These are phyloP conservation scores for Umimayanthus kanabou DNA, from an alignment of 92 coral and sea anemone species.

Conservation along the genomic window DNA sequence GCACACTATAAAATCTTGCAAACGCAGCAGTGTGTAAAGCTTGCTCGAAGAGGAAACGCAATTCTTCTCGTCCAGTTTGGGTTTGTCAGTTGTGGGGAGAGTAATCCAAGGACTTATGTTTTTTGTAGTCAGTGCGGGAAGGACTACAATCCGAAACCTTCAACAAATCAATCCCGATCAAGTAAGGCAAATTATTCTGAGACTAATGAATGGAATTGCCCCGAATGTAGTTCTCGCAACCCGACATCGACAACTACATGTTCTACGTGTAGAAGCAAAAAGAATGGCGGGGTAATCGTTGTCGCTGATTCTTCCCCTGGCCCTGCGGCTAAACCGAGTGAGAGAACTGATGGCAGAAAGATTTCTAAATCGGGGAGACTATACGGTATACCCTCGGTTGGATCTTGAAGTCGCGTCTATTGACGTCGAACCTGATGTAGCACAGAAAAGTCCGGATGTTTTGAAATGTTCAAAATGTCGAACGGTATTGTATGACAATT, in stretches of 20 bases:
- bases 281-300: conserved; percentile 19
- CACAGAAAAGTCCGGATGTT: conserved; percentile 72
- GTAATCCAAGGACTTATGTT: conserved; percentile 40
- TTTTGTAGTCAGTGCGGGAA: conserved; percentile 51
- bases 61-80: conserved; percentile 29
- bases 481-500: conserved; percentile 84
- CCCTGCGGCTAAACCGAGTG: conserved; percentile 18
- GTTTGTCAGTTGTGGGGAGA: conserved; percentile 44
- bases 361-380: conserved; percentile 36
- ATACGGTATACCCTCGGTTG: conserved; percentile 62
- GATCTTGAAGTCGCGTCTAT: conserved; percentile 52
- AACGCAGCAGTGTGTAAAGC: conserved; percentile 57
- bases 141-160: conserved; percentile 30
- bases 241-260: conserved; percentile 49
- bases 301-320: conserved; percentile 40
- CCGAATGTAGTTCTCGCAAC: conserved; percentile 73
- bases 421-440: conserved; percentile 65
- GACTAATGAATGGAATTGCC: conserved; percentile 73
- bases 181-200: neutral
- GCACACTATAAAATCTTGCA: conserved; percentile 70
- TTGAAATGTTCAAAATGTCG: conserved; percentile 91
- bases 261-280: conserved; percentile 65
- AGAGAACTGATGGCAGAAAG: conserved; percentile 7
- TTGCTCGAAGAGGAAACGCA: conserved; percentile 63
- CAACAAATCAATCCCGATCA: conserved; percentile 1